Percentiles rank a stretch among this genome's conserved stretches.
Evolutionary conservation across 2,888 invertebrate species (phyloP).

Genomic region (Argyresthia albistria): DNA sequence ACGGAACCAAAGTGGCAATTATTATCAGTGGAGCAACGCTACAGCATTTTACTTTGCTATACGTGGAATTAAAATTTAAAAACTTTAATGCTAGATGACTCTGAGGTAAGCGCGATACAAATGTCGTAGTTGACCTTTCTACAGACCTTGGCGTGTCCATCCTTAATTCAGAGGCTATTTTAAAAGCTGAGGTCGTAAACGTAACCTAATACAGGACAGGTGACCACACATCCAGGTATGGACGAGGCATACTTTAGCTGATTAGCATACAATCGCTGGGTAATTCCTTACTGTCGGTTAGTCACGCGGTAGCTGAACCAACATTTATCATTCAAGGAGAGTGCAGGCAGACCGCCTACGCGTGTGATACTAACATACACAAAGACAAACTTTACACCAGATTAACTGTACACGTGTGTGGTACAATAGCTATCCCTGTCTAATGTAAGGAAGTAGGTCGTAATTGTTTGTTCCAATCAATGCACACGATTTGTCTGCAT

Average conservation of each 20-base stretch:
- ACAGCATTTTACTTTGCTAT: no score
- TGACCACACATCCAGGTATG: background rate
- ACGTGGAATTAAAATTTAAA: no score
- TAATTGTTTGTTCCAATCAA: no score
- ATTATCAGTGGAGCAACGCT: no score
- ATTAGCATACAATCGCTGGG: constrained; percentile 64
- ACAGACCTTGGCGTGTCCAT: constrained; percentile 2
- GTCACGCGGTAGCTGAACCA: constrained; percentile 55
- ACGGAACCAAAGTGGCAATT: no score
- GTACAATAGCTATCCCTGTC: background rate
- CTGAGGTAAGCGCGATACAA: no score
- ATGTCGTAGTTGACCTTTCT: background rate
- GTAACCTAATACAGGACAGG: background rate
- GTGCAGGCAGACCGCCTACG: constrained; percentile 38
- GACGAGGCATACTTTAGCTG: constrained; percentile 15
- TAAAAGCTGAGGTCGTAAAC: constrained; percentile 3
- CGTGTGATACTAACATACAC: constrained; percentile 18
- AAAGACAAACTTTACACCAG: background rate
- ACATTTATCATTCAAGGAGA: constrained; percentile 47
- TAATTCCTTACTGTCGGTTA: constrained; percentile 53
- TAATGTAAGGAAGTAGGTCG: background rate
- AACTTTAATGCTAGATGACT: no score
- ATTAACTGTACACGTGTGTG: background rate
- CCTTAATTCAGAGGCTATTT: constrained; percentile 3
- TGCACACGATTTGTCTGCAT: no score